Base-by-base conservation (phyloP, 1,140 invertebrate species). In the Drosophila takahashii region DNA sequence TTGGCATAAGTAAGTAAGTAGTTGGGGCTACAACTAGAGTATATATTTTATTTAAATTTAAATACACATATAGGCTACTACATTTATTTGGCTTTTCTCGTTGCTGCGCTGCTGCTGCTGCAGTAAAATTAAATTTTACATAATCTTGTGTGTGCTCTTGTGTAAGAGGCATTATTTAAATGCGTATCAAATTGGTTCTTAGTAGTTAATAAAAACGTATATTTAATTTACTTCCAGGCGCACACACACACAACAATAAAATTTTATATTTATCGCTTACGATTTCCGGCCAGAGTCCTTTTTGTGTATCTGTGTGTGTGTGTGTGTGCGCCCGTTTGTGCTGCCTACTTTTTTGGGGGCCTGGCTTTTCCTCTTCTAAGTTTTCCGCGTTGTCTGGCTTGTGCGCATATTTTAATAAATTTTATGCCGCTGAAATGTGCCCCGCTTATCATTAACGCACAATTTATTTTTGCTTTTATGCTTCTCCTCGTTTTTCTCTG, bases 181-280 rank as follows among this genome's bases (percentile, higher is more conserved):
- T 87, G 83, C 79, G 79, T 89, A 89, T 87, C 83, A 87, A 87
- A 89, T 89, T 89, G 84, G 84, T 89, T 89, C 84, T 87, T 89
- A 89, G 85, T 89, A 89, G 84, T 89, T 89, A 89, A 89, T 89
- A 89, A 89, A 89, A 89, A 90, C 80, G 85, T 87, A 84, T 89
- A 89, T 89, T 89, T 86, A 86, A 86, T 86, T 86, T 86, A 86
- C 83, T 86, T 89, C 75, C 79, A 62, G 65, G 59, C 65, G 32
- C 39, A 56, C 58, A 32, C 53, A 77, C 37, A 44, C 72, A 84
- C 76, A 89, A 89, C 85, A 89, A 89, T 89, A 89, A 89, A 89
- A 89, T 90, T 89, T 89, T 89, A 89, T 89, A 84, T 89, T 89
- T 89, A 89, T 89, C 80, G 84, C 80, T 77, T 74, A 89, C 84